phyloP scores from a whole-genome alignment of 2,113 vertebrate genomes.

The Rhea pennata region DNA sequence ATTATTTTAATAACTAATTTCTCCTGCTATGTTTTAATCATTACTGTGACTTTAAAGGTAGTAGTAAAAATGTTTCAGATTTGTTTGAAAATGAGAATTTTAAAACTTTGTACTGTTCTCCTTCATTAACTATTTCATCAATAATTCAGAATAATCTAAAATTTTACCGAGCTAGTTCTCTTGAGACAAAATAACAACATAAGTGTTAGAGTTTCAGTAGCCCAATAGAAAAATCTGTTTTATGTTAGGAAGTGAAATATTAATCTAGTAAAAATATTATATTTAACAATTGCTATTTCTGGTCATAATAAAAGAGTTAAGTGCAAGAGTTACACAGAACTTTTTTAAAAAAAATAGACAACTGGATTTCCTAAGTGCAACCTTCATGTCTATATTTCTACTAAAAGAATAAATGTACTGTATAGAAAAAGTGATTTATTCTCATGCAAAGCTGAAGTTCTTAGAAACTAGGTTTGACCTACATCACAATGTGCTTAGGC shows the following conservation, averaged over 20 bases:
- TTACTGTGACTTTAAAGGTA: neutral
- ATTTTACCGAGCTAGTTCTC: neutral
- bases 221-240: neutral
- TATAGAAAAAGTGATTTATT: neutral
- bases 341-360: too few relatives aligned
- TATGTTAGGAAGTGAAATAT: neutral
- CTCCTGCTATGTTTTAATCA: neutral
- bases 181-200: neutral
- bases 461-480: neutral
- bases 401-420: neutral
- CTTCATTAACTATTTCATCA: neutral
- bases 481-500: neutral
- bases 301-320: neutral
- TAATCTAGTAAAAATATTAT: neutral
- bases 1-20: neutral
- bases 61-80: neutral
- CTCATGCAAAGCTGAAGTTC: neutral
- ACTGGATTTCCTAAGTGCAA: neutral
- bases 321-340: neutral
- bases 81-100: neutral
- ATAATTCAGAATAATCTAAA: neutral
- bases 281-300: neutral
- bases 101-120: neutral
- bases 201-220: neutral
- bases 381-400: neutral